Conservation (phyloP, 2,797 vertebrate species). For the Pangasius larnaudii region DNA sequence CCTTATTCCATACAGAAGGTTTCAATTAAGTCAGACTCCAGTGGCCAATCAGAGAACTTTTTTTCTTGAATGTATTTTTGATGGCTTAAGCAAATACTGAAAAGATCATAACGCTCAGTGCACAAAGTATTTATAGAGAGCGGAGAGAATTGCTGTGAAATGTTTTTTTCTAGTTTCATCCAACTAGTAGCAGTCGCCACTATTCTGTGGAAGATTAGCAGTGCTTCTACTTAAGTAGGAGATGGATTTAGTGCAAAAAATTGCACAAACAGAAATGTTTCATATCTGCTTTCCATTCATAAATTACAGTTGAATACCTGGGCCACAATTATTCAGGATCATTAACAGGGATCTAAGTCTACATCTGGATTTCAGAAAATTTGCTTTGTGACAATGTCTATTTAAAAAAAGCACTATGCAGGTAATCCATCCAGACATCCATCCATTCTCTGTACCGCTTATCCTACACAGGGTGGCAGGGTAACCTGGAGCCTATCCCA, state of each 20-base stretch:
- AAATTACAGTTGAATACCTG: not conserved
- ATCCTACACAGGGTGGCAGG: too few species aligned
- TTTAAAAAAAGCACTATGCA: not conserved
- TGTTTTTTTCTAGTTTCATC: not conserved
- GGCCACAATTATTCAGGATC: not conserved
- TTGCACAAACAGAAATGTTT: not conserved
- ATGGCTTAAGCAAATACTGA: slow-evolving; percentile 73
- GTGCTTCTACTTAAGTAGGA: not conserved
- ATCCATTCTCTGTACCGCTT: too few species aligned
- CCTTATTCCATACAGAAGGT: slow-evolving; percentile 92
- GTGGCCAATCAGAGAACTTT: slow-evolving; percentile 80
- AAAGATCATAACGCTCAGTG: slow-evolving; percentile 75
- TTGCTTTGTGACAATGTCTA: not conserved
- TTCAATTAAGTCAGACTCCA: slow-evolving; percentile 89
- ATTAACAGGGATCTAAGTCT: not conserved
- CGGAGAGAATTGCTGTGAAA: not conserved
- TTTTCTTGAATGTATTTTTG: slow-evolving; percentile 77
- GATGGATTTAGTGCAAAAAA: not conserved
- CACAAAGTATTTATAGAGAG: slow-evolving; percentile 54
- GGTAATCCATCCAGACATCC: too few species aligned
- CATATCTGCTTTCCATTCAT: not conserved
- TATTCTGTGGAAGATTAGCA: not conserved
- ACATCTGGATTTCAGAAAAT: not conserved
- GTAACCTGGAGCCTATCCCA: too few species aligned
- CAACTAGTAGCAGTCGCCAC: not conserved